Evolutionary conservation across 2,888 invertebrate genomes (phyloP).

Genomic region (Caenorhabditis doughertyi): DNA sequence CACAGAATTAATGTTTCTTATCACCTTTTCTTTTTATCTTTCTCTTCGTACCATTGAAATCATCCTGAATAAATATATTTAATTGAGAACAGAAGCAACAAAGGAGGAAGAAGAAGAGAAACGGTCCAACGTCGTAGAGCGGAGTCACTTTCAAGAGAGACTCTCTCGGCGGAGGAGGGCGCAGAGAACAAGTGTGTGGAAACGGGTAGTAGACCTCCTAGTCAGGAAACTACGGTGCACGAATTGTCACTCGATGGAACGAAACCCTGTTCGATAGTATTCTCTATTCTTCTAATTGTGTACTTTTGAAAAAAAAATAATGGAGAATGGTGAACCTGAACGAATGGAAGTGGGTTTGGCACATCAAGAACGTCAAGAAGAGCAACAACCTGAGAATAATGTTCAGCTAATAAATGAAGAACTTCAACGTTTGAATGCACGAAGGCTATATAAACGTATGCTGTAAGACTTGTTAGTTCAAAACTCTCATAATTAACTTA

Average conservation of each 20-base stretch:
- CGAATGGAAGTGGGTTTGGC: background rate
- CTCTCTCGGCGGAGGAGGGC: constrained; percentile 2
- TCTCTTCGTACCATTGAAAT: background rate
- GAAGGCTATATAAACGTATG: too few species aligned
- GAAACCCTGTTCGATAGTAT: too few species aligned
- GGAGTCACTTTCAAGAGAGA: constrained; percentile 4
- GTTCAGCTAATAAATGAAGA: too few species aligned
- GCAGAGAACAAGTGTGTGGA: constrained; percentile 10
- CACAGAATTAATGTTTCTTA: too few species aligned
- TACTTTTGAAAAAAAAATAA: too few species aligned
- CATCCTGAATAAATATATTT: background rate
- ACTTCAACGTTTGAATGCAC: too few species aligned
- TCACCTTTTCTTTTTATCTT: background rate
- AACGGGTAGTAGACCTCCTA: constrained; percentile 44
- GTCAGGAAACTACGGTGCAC: constrained; percentile 36
- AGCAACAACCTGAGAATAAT: too few species aligned
- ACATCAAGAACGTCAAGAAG: too few species aligned
- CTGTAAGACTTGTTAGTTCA: too few species aligned
- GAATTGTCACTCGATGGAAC: background rate
- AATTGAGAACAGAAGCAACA: background rate
- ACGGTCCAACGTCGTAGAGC: background rate
- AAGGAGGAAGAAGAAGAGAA: background rate
- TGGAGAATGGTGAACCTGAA: background rate
- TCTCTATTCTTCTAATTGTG: too few species aligned
- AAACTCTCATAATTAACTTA: too few species aligned